phyloP scores from a whole-genome alignment of 92 coral and sea anemone genomes.

The Heliopora coerulea region DNA sequence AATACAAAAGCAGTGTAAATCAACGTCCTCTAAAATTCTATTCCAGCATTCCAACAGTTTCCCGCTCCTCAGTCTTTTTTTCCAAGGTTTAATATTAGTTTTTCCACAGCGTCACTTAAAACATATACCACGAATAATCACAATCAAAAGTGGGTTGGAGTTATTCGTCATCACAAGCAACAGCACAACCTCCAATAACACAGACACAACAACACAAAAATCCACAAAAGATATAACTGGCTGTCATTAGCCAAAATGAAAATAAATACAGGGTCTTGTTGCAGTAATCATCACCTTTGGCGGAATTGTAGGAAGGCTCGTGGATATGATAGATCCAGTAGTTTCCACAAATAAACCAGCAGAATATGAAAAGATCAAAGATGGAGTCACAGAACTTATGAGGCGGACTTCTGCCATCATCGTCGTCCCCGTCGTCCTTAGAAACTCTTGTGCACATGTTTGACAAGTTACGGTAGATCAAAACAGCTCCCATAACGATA shows the following conservation, averaged over 20 bases:
- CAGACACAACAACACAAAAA: slow-evolving; percentile 77
- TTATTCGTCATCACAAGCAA: slow-evolving; percentile 27
- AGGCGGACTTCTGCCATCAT: slow-evolving; percentile 52
- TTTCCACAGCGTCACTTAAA: too few relatives aligned
- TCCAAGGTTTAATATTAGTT: too few relatives aligned
- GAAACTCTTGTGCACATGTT: slow-evolving; percentile 67
- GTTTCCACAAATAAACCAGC: slow-evolving; percentile 96
- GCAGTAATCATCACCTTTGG: slow-evolving; percentile 43
- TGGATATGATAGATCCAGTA: slow-evolving; percentile 88
- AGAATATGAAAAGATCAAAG: slow-evolving; percentile 79
- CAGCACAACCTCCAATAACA: slow-evolving; percentile 78
- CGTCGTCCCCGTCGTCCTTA: slow-evolving; percentile 34
- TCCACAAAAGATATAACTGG: slow-evolving; percentile 74
- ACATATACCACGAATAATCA: too few relatives aligned
- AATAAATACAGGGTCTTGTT: slow-evolving; percentile 83
- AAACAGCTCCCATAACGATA: slow-evolving; percentile 87
- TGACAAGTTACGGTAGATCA: slow-evolving; percentile 75
- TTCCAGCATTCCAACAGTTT: too few relatives aligned
- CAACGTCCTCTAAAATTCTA: too few relatives aligned
- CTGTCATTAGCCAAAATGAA: slow-evolving; percentile 90
- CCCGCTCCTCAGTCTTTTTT: too few relatives aligned
- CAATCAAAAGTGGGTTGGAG: too few relatives aligned
- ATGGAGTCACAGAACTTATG: slow-evolving; percentile 52
- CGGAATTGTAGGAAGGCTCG: slow-evolving; percentile 29
- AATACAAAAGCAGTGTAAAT: too few relatives aligned